Evolutionary conservation across 2,113 vertebrate species (phyloP).

Genomic region (Irena cyanogastra): DNA sequence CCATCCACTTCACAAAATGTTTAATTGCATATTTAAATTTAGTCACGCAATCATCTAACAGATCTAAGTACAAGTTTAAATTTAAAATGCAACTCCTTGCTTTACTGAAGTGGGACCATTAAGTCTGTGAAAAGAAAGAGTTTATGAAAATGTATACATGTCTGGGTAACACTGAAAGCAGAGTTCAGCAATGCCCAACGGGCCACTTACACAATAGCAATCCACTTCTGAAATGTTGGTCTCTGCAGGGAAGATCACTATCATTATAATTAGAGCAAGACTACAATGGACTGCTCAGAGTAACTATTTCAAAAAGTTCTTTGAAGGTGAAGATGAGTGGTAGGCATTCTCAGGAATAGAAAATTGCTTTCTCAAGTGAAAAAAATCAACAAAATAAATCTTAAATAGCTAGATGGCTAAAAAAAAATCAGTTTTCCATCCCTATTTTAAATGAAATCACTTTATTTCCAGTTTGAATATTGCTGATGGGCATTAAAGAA

Average conservation of each 20-base stretch:
- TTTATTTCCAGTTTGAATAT: not conserved
- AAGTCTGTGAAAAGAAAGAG: constrained; percentile 1
- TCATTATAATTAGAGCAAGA: constrained; percentile 46
- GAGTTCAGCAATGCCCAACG: constrained; percentile 44
- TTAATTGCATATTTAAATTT: constrained; percentile 20
- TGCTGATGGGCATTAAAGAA: not conserved
- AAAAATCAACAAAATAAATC: not conserved
- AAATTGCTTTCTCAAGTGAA: constrained; percentile 13
- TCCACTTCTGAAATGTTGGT: constrained; percentile 22
- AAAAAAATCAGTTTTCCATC: not conserved
- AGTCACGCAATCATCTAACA: not conserved
- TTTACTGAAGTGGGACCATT: not conserved
- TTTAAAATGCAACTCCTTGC: not conserved
- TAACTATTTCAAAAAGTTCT: constrained; percentile 30
- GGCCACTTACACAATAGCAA: constrained; percentile 31
- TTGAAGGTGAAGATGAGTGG: constrained; percentile 41
- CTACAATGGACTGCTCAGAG: constrained; percentile 21
- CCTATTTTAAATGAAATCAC: not conserved
- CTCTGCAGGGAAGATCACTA: constrained; percentile 55
- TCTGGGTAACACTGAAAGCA: not conserved
- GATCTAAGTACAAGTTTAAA: not conserved
- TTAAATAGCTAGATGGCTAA: not conserved
- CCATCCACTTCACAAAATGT: not conserved
- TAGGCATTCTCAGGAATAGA: constrained; percentile 24
- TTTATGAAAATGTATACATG: constrained; percentile 8